Evolutionary conservation across 1,140 invertebrate genomes (phyloP), one percentile per base, ranked within the genome.

Genomic region (Eueides isabella): DNA sequence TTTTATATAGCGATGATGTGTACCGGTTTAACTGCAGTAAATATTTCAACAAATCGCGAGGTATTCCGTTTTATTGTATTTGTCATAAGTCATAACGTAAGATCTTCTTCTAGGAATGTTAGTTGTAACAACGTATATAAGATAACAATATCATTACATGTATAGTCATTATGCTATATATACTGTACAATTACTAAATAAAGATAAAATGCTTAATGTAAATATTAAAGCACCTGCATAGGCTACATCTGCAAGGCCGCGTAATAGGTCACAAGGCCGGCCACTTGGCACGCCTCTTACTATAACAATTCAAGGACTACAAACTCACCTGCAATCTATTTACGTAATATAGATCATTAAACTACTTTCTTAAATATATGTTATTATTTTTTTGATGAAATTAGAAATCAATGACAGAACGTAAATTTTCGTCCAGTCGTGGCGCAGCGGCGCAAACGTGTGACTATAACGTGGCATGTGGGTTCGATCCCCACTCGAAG

Each of bases 251-350:
- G 84, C 87, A 88, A 89, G 86, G 88, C 84, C 87, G 76, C 71
- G 75, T 72, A 82, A 89, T 91, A 89, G 87, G 89, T 89, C 86
- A 89, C 81, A 84, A 86, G 88, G 89, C 85, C 87, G 80, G 77
- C 78, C 79, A 80, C 81, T 81, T 85, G 81, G 78, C 84, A 83
- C 84, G 83, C 81, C 84, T 38, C 75, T 67, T 63, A 74, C 71
- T 73, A 71, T 76, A 64, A 71, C 78, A 62, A 76, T 79, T 83
- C 86, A 89, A 87, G 84, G 88, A 82, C 88, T 80, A 68, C 63
- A 44, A 65, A 73, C 81, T 83, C 84, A 88, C 82, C 82, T 86
- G 85, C 84, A 78, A 74, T 65, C 78, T 79, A 76, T 79, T 76
- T 75, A 75, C 72, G 72, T 62, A 72, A 23, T 48, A n/a, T 63